Evolutionary conservation across 2,888 invertebrate species (phyloP), one percentile per base, ranked within the genome.

Genomic region (Ashinkailepas kermadecensis): DNA sequence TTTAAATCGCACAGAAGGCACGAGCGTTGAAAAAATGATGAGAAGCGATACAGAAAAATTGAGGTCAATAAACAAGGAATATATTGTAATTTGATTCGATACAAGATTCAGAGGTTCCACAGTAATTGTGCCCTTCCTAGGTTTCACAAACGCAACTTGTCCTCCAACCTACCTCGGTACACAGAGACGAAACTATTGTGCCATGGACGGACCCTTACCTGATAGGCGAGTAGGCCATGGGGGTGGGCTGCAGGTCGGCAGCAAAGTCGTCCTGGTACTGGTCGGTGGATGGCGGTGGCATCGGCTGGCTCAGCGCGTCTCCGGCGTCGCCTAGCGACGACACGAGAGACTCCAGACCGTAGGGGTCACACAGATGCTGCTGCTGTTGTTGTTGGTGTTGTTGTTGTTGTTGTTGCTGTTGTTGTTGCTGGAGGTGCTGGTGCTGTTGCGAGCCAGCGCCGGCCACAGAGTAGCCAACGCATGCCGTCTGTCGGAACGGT

Each of bases 211-310:
- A 39, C 39, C 39, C 39, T 12, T 56, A 74, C 74, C 56, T 74
- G 74, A 74, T 74, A 21, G 74, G 74, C 54, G 74, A 74, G 56
- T 74, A 74, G 56, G 56, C 10, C 54, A 74, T 74, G 74, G 18
- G 54, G 56, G 21, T 21, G 21, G 74, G 9, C 10, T 23, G 18
- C 74, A 74, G 74, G 9, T 56, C 21, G 54, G 74, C 6, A 4
- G 74, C 54, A 56, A 74, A 74, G 74, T 74, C 70, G 25, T 70
- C 56, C 74, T 74, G 74, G 74, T 74, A 74, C 18, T 15, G 74
- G n/a, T 74, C 56, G 21, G 54, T 39, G 21, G 56, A 21, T 21
- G 56, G 54, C 56, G 74, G 74, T 56, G 74, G 74, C 56, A 74
- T 54, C 21, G 74, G 74, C 56, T 74, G 74, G 54, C 74, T 74